Evolutionary conservation across 1,140 invertebrate species (phyloP).

Genomic region (Lordiphosa collinella): DNA sequence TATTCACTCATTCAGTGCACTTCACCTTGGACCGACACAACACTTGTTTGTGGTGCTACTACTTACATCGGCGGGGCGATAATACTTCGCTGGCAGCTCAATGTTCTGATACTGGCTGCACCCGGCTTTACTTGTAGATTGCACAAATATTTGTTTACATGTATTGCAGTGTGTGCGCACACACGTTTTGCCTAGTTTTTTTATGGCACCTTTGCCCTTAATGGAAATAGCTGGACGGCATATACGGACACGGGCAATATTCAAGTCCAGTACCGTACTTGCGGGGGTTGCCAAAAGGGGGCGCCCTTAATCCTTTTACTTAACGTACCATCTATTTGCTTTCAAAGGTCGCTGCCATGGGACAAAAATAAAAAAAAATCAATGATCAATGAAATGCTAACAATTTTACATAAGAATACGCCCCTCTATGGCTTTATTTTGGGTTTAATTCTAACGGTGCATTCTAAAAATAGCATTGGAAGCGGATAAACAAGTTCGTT

Average conservation of each 20-base stretch:
- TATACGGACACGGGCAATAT: not conserved
- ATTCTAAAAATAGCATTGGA: too few relatives aligned
- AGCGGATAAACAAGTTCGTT: too few relatives aligned
- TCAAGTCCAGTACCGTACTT: not conserved
- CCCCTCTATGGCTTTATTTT: too few relatives aligned
- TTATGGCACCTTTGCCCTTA: constrained; percentile 16
- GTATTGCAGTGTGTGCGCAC: constrained; percentile 14
- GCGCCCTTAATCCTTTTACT: too few relatives aligned
- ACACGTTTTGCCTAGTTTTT: constrained; percentile 17
- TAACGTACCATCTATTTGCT: too few relatives aligned
- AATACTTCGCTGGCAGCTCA: not conserved
- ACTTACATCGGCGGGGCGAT: constrained; percentile 23
- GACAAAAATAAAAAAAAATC: too few relatives aligned
- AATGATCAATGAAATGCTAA: too few relatives aligned
- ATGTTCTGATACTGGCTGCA: not conserved
- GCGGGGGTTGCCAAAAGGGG: not conserved
- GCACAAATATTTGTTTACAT: constrained; percentile 26
- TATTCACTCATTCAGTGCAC: constrained; percentile 28
- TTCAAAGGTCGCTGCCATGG: too few relatives aligned
- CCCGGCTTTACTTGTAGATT: constrained; percentile 3
- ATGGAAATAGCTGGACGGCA: constrained; percentile 12
- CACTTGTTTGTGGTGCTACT: constrained; percentile 23
- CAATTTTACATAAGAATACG: too few relatives aligned
- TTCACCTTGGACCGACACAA: constrained; percentile 47
- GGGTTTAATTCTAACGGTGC: too few relatives aligned